Percentiles rank a stretch among this genome's conserved stretches.
phyloP scores from a whole-genome alignment of 2,797 vertebrate species.

The Xenentodon cancila region DNA sequence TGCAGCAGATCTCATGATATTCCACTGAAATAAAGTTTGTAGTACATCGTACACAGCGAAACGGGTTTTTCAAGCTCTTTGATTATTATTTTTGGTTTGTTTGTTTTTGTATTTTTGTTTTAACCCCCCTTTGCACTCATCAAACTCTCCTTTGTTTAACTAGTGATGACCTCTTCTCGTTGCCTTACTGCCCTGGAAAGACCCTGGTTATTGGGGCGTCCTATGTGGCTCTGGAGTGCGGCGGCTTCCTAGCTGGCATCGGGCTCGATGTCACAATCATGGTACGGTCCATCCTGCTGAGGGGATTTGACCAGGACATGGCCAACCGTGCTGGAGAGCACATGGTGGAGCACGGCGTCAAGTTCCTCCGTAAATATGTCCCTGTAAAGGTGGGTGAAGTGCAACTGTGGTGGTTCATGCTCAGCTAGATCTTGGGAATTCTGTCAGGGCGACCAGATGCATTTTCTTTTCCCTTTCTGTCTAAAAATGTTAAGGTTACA shows the following conservation, averaged over 20 bases:
- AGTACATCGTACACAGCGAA: too few relatives aligned
- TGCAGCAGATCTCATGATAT: too few relatives aligned
- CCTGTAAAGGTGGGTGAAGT: conserved; percentile 84
- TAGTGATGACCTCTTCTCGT: conserved; percentile 95
- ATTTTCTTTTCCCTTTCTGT: too few relatives aligned
- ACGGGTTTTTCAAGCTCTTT: too few relatives aligned
- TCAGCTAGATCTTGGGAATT: too few relatives aligned
- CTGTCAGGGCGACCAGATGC: too few relatives aligned
- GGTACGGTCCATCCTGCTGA: conserved; percentile 94
- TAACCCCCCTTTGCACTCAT: neutral
- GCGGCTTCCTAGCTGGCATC: conserved; percentile 91
- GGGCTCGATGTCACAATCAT: conserved; percentile 94
- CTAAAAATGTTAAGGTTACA: neutral
- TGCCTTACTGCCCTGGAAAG: conserved; percentile 93
- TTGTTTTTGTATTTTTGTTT: neutral
- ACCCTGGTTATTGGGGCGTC: conserved; percentile 95
- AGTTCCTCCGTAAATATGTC: conserved; percentile 90
- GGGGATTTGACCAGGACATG: conserved; percentile 98
- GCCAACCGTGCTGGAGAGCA: conserved; percentile 89
- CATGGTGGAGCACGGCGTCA: conserved; percentile 91
- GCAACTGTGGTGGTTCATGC: too few relatives aligned
- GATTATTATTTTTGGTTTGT: neutral
- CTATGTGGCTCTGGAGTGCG: conserved; percentile 94
- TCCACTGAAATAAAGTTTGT: too few relatives aligned
- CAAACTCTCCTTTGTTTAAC: neutral